A percentile compares a stretch with the other conserved stretches of the same genome.
Conservation (phyloP, 1,140 invertebrate species). For the Bombus pyrosoma region DNA sequence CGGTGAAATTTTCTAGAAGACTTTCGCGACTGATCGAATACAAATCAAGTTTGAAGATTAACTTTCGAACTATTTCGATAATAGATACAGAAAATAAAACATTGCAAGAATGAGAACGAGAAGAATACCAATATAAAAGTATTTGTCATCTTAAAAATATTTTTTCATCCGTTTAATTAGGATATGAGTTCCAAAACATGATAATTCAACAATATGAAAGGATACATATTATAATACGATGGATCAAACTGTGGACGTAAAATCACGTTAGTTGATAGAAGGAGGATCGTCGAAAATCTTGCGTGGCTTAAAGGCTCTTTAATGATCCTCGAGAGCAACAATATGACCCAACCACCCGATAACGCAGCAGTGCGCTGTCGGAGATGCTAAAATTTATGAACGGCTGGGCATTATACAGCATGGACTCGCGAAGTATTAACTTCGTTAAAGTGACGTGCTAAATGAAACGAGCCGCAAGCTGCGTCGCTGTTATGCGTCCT, state of each 20-base stretch:
- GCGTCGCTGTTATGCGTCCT: slow-evolving; percentile 9
- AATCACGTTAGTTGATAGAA: neutral
- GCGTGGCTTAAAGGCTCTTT: neutral
- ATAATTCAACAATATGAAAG: too few relatives aligned
- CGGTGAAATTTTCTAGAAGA: too few relatives aligned
- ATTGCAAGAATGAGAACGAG: too few relatives aligned
- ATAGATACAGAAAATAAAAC: too few relatives aligned
- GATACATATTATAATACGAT: too few relatives aligned
- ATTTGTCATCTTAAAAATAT: too few relatives aligned
- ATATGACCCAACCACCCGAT: slow-evolving; percentile 9
- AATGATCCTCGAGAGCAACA: slow-evolving; percentile 17
- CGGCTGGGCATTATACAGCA: slow-evolving; percentile 55
- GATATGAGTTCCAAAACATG: too few relatives aligned
- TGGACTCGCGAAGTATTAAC: slow-evolving; percentile 58
- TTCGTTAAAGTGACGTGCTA: slow-evolving; percentile 54
- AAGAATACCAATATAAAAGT: too few relatives aligned
- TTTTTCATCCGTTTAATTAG: too few relatives aligned
- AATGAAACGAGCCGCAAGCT: slow-evolving; percentile 49
- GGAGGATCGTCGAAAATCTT: neutral
- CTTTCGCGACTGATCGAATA: too few relatives aligned
- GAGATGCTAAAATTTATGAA: slow-evolving; percentile 66
- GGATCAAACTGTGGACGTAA: neutral
- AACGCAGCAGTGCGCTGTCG: slow-evolving; percentile 54
- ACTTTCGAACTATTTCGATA: too few relatives aligned
- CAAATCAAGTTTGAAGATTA: too few relatives aligned